Evolutionary conservation across 1,140 invertebrate species (phyloP).

Genomic region (Anagrus nilaparvatae): DNA sequence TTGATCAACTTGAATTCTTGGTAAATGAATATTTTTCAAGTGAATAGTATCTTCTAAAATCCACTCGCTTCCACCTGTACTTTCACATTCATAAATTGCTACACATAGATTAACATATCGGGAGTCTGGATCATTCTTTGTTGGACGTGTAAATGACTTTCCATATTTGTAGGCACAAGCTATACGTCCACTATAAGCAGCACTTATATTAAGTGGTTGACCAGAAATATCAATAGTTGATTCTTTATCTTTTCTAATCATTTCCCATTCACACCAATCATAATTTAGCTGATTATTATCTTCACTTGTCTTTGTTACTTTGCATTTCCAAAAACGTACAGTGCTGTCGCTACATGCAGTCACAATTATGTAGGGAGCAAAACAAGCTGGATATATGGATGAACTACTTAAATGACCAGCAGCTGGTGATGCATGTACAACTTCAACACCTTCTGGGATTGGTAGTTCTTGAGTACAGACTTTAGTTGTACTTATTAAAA

Average conservation of each 20-base stretch:
- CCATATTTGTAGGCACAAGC: slow-evolving; percentile 93
- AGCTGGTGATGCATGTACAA: slow-evolving; percentile 79
- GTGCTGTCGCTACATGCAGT: slow-evolving; percentile 88
- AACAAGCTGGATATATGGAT: slow-evolving; percentile 95
- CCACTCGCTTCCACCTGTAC: slow-evolving; percentile 96
- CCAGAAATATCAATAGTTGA: slow-evolving; percentile 80
- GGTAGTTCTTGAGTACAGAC: slow-evolving; percentile 77
- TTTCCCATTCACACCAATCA: slow-evolving; percentile 82
- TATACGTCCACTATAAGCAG: slow-evolving; percentile 92
- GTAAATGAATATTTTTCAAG: slow-evolving; percentile 77
- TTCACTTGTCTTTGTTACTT: slow-evolving; percentile 43
- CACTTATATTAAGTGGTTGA: slow-evolving; percentile 85
- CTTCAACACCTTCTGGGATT: slow-evolving; percentile 79
- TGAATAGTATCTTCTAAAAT: slow-evolving; percentile 95
- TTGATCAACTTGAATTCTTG: slow-evolving; percentile 67
- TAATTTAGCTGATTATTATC: slow-evolving; percentile 52
- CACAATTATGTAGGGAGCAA: slow-evolving; percentile 90
- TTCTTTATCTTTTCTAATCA: slow-evolving; percentile 71
- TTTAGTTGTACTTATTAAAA: slow-evolving; percentile 57
- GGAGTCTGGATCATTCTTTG: slow-evolving; percentile 66
- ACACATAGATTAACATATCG: slow-evolving; percentile 89
- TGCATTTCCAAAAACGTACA: slow-evolving; percentile 62
- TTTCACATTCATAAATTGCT: slow-evolving; percentile 99
- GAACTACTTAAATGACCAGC: slow-evolving; percentile 96
- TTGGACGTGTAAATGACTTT: slow-evolving; percentile 70